phyloP scores from a whole-genome alignment of 2,888 invertebrate genomes.

The Synanthedon vespiformis region DNA sequence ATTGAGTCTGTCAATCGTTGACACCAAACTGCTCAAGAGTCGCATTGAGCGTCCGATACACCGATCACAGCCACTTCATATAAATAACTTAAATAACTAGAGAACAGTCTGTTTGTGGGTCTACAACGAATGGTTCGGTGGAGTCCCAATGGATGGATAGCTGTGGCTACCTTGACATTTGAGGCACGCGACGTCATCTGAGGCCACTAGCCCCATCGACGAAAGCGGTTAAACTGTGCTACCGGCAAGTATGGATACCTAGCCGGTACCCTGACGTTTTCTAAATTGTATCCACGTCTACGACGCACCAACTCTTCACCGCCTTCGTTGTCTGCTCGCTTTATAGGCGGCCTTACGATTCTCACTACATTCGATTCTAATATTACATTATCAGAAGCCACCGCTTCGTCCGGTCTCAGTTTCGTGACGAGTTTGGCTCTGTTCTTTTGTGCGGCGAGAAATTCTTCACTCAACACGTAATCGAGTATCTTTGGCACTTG shows the following conservation, averaged over 20 bases:
- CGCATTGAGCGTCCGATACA: constrained; percentile 29
- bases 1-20: constrained; percentile 34
- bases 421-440: constrained; percentile 54
- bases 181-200: constrained; percentile 18
- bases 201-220: constrained; percentile 60
- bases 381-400: constrained; percentile 53
- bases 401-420: constrained; percentile 40
- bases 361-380: constrained; percentile 55
- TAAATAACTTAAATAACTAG: constrained; percentile 34
- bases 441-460: constrained; percentile 42
- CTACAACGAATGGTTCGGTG: constrained; percentile 2
- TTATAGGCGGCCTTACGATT: constrained; percentile 41
- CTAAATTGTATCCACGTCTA: constrained; percentile 61
- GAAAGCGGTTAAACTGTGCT: constrained; percentile 51
- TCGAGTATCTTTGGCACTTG: constrained; percentile 43
- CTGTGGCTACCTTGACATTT: constrained; percentile 56
- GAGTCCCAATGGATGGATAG: no score
- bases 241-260: constrained; percentile 60
- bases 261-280: constrained; percentile 62
- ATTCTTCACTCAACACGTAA: constrained; percentile 43
- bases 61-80: constrained; percentile 60
- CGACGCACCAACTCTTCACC: constrained; percentile 40
- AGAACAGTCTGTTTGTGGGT: constrained; percentile 31
- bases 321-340: constrained; percentile 21
- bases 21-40: constrained; percentile 28